Base-by-base conservation (phyloP, 2,113 vertebrate species). In the Mugil cephalus region DNA sequence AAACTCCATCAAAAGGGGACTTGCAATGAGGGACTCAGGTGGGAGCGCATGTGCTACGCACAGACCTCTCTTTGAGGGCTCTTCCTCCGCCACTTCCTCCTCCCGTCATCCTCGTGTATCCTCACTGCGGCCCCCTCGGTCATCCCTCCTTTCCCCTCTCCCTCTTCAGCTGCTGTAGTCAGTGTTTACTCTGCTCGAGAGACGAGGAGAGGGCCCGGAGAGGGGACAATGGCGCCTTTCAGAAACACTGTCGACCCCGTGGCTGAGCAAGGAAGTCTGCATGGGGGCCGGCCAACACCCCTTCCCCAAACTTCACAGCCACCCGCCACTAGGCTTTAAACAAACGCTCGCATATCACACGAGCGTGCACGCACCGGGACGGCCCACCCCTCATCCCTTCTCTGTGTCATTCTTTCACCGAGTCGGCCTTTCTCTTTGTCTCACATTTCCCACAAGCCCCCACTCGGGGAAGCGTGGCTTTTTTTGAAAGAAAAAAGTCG, bases 221-320 rank as follows among this genome's bases (percentile, higher is more conserved):
- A 52, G 80, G n/a, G 82, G 87, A 94, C 90, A 92, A 92, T 91
- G 90, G 75, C 30, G 87, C 85, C 93, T 93, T 94, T 93, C 88
- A 93, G 87, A 89, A 78, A 86, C 79, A 56, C 74, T 61, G 79
- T 85, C 82, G 82, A 91, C 88, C 89, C 88, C 88, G 83, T 47
- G 51, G 83, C 81, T 43, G 74, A 84, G 91, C 83, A 47, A 88
- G 87, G 90, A 92, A 91, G 88, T 91, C 92, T 88, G 75, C 88
- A 89, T 90, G 87, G 88, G 84, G 88, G 89, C 88, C 80, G 69
- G 89, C 77, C 88, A 86, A 92, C 90, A 92, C 90, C 87, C 87
- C 77, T 87, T 91, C 64, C 90, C 82, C 85, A 93, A 91, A 92
- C 92, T 93, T 93, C 89, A 91, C 91, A 91, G 86, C 75, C 73